phyloP scores from a whole-genome alignment of 1,140 invertebrate species.

The Acyrthosiphon pisum region DNA sequence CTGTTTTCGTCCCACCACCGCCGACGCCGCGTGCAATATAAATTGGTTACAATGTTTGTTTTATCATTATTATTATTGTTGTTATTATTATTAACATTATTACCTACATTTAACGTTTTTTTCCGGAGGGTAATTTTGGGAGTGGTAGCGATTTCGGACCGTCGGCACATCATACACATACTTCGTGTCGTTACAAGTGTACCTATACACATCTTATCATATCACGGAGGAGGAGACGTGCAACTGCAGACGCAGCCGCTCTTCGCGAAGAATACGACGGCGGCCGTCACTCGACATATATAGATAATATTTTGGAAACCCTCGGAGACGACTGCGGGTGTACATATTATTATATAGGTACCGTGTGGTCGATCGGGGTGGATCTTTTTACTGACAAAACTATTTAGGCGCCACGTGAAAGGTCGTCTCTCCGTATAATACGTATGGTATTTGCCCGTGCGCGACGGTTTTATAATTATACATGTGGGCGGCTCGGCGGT shows the following conservation, averaged over 20 bases:
- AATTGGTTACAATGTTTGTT: constrained; percentile 20
- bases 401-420: not conserved
- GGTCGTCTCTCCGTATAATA: not conserved
- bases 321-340: not conserved
- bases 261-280: not conserved
- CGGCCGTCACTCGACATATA: not conserved
- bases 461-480: not conserved
- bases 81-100: not conserved
- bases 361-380: not conserved
- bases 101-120: not conserved
- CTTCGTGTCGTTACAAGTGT: not conserved
- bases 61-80: not conserved
- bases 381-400: not conserved
- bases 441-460: not conserved
- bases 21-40: not conserved
- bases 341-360: too few relatives aligned
- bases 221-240: not conserved
- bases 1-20: not conserved
- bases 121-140: not conserved
- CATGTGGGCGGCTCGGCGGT: not conserved
- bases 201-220: not conserved
- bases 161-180: not conserved
- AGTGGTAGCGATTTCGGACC: not conserved
- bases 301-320: not conserved
- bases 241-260: not conserved